Conservation (phyloP, 2,888 invertebrate genomes). For the Pimpla rufipes region DNA sequence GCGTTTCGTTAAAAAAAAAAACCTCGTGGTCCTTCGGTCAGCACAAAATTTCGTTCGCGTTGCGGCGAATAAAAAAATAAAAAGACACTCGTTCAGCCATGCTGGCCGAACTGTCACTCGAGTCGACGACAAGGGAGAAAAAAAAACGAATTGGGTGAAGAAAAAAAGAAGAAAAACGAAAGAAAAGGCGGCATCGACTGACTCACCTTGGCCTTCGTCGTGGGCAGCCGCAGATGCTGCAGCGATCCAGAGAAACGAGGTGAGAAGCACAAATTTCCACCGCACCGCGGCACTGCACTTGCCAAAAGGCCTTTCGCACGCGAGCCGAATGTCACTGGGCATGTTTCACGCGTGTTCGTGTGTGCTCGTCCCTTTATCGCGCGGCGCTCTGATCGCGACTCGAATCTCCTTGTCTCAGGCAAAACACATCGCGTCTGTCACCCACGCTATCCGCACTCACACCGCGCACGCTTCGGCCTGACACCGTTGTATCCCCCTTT, state of each 20-base stretch:
- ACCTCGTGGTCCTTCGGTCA: no score
- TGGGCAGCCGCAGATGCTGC: constrained; percentile 66
- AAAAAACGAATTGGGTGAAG: background rate
- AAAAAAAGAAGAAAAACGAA: constrained; percentile 3
- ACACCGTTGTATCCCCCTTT: background rate
- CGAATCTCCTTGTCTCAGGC: constrained; percentile 36
- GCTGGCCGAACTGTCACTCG: constrained; percentile 19
- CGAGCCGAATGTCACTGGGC: constrained; percentile 79
- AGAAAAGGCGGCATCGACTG: constrained; percentile 12
- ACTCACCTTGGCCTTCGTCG: constrained; percentile 80
- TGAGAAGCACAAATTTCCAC: constrained; percentile 74
- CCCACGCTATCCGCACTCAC: constrained; percentile 22
- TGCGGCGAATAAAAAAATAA: background rate
- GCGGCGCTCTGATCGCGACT: background rate
- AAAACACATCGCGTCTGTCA: constrained; percentile 50
- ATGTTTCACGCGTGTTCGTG: constrained; percentile 69
- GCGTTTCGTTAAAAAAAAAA: background rate
- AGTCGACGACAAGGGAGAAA: constrained; percentile 7
- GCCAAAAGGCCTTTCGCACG: constrained; percentile 58
- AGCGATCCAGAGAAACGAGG: constrained; percentile 69
- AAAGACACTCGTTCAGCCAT: background rate
- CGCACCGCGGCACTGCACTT: constrained; percentile 72
- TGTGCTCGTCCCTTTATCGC: constrained; percentile 18
- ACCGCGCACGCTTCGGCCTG: constrained; percentile 23
- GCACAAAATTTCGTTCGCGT: no score